Evolutionary conservation across 2,113 vertebrate species (phyloP), one percentile per base, ranked within the genome.

Genomic region (Irena cyanogastra): DNA sequence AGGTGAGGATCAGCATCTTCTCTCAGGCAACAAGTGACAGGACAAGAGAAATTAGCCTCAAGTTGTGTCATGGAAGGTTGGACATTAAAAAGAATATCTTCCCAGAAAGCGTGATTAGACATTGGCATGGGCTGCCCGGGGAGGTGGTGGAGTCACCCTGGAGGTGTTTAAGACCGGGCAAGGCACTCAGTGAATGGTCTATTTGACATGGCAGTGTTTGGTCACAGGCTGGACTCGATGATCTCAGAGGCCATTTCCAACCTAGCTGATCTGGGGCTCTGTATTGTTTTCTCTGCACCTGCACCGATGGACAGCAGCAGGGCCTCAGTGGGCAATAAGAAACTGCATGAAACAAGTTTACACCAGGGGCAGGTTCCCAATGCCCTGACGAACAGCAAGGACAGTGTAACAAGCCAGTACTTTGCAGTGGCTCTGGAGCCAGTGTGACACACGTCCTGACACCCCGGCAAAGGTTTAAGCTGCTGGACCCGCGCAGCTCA

Each of bases 401-500:
- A 3, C 18, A 11, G 26, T 0, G 30, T 5, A 13, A 13, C 4
- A 35, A 15, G 39, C 20, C 9, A 21, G n/a, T 45, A 16, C 30
- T 31, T 3, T 6, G 3, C 16, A 11, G 54, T 2, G 26, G 15
- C 4, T 37, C 21, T 3, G 42, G 17, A 68, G 56, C 21, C 61
- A 7, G 22, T 9, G 18, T 3, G 56, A 49, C 52, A 16, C 1
- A 16, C 5, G 26, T 39, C 53, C 71, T 1, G 37, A 45, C 49
- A 31, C 22, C 22, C 7, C 3, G 41, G 17, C 35, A 6, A 6
- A 35, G 44, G 14, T 4, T 9, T 3, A 9, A 9, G 24, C 8
- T 1, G 50, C 66, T 4, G 3, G 49, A 17, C 2, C 2, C 0
- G 13, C 52, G 9, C 12, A 7, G 37, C 9, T 6, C 7, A 4